phyloP scores from a whole-genome alignment of 2,113 vertebrate genomes.

The Alectura lathami region DNA sequence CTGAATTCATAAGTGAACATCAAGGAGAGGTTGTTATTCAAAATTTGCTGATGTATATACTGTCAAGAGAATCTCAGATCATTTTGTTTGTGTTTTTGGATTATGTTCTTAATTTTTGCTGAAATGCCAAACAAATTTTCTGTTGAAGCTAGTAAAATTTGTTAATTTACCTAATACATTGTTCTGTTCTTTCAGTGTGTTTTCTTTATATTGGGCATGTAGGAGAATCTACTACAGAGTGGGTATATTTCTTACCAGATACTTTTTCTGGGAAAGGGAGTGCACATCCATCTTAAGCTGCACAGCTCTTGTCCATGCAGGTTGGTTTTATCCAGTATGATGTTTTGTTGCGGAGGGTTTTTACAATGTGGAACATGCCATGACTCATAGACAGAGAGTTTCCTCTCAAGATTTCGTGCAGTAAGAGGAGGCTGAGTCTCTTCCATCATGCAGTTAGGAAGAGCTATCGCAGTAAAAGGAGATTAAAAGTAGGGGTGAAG shows the following conservation, averaged over 20 bases:
- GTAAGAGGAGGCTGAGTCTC: neutral
- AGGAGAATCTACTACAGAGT: neutral
- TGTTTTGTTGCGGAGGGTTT: neutral
- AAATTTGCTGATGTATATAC: neutral
- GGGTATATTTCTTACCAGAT: neutral
- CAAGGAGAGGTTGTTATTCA: neutral
- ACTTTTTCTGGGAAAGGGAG: neutral
- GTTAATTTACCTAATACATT: rapidly evolving
- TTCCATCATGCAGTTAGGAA: neutral
- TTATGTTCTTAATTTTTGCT: neutral
- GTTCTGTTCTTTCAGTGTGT: neutral
- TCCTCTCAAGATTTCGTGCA: neutral
- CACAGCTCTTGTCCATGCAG: neutral
- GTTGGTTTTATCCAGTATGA: neutral
- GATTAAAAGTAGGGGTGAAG: neutral
- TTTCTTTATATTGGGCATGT: neutral
- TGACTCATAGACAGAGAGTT: neutral
- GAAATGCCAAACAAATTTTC: neutral
- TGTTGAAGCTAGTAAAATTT: neutral
- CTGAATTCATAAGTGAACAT: neutral
- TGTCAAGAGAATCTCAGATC: neutral
- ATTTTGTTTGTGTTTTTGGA: neutral
- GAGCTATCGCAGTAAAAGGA: neutral
- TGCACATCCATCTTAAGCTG: neutral
- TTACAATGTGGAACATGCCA: neutral